Evolutionary conservation across 2,888 invertebrate species (phyloP).

Genomic region (Nesidiocoris tenuis): DNA sequence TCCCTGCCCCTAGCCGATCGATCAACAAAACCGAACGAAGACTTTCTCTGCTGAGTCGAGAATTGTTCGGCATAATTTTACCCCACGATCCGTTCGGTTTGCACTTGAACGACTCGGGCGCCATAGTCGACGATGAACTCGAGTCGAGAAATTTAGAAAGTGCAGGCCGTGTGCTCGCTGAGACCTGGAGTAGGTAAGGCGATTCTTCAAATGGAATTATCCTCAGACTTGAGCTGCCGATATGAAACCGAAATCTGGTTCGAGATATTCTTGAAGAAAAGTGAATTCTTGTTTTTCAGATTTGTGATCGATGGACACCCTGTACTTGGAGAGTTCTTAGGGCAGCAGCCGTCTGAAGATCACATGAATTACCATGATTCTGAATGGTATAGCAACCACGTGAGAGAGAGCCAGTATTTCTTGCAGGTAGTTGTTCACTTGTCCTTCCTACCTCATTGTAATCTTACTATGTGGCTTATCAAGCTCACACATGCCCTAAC

Average conservation of each 20-base stretch:
- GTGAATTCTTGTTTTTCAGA: constrained; percentile 16
- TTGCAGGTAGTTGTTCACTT: too few relatives aligned
- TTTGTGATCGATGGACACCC: constrained; percentile 51
- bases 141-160: constrained; percentile 53
- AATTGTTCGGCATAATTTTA: constrained; percentile 53
- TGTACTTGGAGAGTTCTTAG: constrained; percentile 39
- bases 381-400: constrained; percentile 38
- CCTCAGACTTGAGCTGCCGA: too few relatives aligned
- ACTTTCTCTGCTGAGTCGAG: constrained; percentile 53
- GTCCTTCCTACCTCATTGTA: too few relatives aligned
- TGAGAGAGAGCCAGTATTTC: constrained; percentile 41
- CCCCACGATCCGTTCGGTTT: constrained; percentile 52
- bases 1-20: constrained; percentile 54
- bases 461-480: too few relatives aligned
- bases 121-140: constrained; percentile 52
- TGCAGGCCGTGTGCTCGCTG: constrained; percentile 53
- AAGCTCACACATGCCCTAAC: too few relatives aligned
- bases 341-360: constrained; percentile 9
- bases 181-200: constrained; percentile 52
- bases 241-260: too few relatives aligned
- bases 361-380: constrained; percentile 3
- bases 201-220: too few relatives aligned
- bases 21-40: constrained; percentile 53
- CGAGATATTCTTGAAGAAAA: too few relatives aligned
- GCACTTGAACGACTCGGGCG: constrained; percentile 52